Conservation (phyloP, 2,113 vertebrate genomes). For the Antechinus flavipes region DNA sequence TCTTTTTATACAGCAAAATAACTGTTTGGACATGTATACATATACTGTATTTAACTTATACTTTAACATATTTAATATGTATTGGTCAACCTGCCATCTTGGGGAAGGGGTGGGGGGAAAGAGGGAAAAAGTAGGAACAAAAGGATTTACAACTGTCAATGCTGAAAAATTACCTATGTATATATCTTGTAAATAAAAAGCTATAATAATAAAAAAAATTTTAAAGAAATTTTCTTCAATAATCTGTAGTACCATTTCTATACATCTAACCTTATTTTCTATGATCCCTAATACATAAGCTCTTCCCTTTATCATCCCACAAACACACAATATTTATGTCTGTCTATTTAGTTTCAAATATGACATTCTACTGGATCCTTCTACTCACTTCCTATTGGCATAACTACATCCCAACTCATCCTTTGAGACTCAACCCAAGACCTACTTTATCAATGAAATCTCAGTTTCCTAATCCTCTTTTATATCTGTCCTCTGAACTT, state of each 20-base stretch:
- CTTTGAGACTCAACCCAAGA: background rate
- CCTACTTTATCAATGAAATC: background rate
- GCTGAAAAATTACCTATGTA: no score
- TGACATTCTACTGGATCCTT: background rate
- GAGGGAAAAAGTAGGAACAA: no score
- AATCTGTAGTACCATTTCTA: background rate
- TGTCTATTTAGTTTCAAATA: background rate
- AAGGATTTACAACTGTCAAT: no score
- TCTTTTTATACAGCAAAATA: no score
- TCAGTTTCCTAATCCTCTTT: conserved; percentile 2
- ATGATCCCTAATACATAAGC: background rate
- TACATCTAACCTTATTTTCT: background rate
- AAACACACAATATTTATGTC: background rate
- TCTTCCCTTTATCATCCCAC: background rate
- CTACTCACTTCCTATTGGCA: background rate
- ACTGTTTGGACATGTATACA: no score
- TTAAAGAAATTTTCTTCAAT: background rate
- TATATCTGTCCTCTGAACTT: conserved; percentile 12
- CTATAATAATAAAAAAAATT: no score
- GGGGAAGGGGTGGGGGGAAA: no score
- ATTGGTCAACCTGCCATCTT: no score
- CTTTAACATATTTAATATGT: no score
- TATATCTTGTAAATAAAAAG: no score
- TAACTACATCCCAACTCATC: background rate
- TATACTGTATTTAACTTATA: no score